Base-by-base conservation (phyloP, 2,797 vertebrate genomes). In the Lepilemur ruficaudatus region DNA sequence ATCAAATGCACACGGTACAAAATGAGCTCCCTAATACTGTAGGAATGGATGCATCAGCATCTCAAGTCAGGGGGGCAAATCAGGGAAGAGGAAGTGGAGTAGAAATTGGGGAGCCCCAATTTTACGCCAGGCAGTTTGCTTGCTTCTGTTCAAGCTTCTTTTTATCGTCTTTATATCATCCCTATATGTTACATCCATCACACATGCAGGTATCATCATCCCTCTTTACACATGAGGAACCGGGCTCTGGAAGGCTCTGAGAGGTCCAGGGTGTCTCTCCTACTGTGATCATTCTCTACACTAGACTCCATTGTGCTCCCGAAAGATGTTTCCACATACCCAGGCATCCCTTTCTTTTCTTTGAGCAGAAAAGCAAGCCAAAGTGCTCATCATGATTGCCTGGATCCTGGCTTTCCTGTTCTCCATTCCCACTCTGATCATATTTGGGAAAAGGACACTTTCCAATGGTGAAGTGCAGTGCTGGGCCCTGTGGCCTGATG, bases 401-500 rank as follows among this genome's bases (percentile, higher is more conserved):
- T 99, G 98, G 99, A 95, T 96, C 93, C 98, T 99, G 14, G 98
- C 99, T 0, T 99, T 99, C 98, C 97, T 99, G 55, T 99, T 99
- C 98, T 99, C 99, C 63, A 98, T 98, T 76, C 99, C 99, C 20
- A 99, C 98, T 65, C 97, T 99, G 94, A 97, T 99, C 93, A 99
- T 99, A 97, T 99, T 99, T 93, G 98, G 98, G 97, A 99, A 98
- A 79, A 98, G 98, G 72, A 98, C 98, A 52, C 98, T 99, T 30
- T 96, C 98, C 86, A 99, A 98, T 0, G 98, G 98, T 9, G 98
- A 99, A 98, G 97, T 98, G 8, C 99, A 99, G 28, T 99, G 99
- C 92, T 99, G 99, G 99, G 99, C 98, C 76, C 95, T 98, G 87
- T 99, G 99, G 99, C 99, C 99, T 0, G 98, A 99, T 0, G 99